A percentile compares a stretch with the other conserved stretches of the same genome.
Evolutionary conservation across 64 coral and sea anemone genomes (phyloP).

Genomic region (Montipora sp.): DNA sequence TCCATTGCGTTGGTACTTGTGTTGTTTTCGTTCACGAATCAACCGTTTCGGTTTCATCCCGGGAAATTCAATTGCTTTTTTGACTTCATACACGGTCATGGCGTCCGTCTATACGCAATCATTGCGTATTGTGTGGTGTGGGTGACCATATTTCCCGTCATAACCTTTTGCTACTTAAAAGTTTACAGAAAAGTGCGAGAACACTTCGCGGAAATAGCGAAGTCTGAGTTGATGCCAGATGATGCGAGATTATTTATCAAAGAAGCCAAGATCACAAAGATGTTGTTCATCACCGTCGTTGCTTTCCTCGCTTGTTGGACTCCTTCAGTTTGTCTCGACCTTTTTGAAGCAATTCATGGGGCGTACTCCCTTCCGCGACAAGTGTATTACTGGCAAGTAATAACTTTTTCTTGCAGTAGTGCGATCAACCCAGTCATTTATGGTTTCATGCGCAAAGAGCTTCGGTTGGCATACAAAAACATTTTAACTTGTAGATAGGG

Average conservation of each 20-base stretch:
- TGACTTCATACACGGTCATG: not conserved
- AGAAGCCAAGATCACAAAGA: conserved; percentile 17
- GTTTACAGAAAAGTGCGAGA: conserved; percentile 13
- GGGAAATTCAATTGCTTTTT: conserved; percentile 27
- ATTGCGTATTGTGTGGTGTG: not conserved
- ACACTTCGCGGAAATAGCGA: conserved; percentile 30
- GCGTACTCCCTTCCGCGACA: conserved; percentile 13
- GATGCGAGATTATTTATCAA: conserved; percentile 2
- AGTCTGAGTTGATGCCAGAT: not conserved
- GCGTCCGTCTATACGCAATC: not conserved
- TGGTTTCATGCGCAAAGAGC: conserved; percentile 25
- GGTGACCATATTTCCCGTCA: not conserved
- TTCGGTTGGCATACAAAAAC: conserved; percentile 2
- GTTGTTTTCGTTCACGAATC: conserved; percentile 3
- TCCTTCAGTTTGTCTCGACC: not conserved
- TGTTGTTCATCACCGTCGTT: conserved; percentile 14
- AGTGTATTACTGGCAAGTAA: conserved; percentile 15
- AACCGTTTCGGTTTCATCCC: conserved; percentile 40
- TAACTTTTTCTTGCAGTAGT: not conserved
- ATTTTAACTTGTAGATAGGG: conserved; percentile 7
- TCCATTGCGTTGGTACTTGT: not conserved
- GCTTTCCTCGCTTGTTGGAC: conserved; percentile 28
- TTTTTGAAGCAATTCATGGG: conserved; percentile 8
- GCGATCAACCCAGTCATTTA: conserved; percentile 25
- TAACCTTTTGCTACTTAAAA: conserved; percentile 25